phyloP scores from a whole-genome alignment of 2,113 vertebrate species.

The Mobula birostris region DNA sequence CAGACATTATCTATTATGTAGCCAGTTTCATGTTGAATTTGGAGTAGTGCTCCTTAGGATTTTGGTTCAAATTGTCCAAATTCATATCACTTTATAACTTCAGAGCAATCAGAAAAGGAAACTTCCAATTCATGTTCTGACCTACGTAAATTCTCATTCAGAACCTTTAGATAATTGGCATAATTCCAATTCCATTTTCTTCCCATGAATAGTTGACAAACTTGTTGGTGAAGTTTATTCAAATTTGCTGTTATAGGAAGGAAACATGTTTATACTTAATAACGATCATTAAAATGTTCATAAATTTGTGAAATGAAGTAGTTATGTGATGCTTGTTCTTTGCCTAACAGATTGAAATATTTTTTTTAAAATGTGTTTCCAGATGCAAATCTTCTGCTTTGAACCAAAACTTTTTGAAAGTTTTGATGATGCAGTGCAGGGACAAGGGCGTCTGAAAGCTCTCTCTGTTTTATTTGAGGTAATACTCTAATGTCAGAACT shows the following conservation, averaged over 20 bases:
- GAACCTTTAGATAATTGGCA: neutral
- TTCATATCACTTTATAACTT: neutral
- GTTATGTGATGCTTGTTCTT: neutral
- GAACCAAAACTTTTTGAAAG: conserved; percentile 66
- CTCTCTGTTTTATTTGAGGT: conserved; percentile 90
- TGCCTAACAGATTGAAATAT: neutral
- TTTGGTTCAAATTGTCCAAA: neutral
- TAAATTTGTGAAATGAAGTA: neutral
- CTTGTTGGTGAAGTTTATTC: neutral
- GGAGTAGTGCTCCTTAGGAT: neutral
- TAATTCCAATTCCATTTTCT: neutral
- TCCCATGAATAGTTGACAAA: neutral
- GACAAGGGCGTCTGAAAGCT: conserved; percentile 75
- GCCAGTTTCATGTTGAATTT: neutral
- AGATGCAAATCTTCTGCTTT: conserved; percentile 98
- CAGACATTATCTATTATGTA: neutral
- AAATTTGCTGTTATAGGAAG: neutral
- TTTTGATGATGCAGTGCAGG: conserved; percentile 74
- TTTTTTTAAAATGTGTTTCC: conserved; percentile 41
- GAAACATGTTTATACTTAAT: neutral
- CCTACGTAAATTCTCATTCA: neutral
- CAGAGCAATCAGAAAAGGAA: neutral
- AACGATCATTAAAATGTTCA: neutral
- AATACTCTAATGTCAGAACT: conserved; percentile 41
- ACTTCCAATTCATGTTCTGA: neutral